These are phyloP conservation scores for Pyrrhia umbra DNA, from an alignment of 2,888 invertebrate species.

Conservation along the genomic window DNA sequence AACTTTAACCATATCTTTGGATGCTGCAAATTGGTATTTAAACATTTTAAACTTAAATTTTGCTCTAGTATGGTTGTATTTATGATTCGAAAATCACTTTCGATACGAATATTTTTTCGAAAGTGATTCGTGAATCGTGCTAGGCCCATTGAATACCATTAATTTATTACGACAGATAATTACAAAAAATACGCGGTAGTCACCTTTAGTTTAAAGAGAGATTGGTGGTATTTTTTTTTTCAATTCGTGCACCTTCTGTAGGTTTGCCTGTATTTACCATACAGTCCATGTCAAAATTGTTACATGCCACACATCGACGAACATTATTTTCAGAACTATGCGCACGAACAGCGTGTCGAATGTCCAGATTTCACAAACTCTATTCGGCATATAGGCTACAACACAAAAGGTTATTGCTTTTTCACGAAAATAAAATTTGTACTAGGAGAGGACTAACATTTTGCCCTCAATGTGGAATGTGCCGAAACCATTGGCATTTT, in stretches of 20 bases:
- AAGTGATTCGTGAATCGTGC: too few relatives aligned
- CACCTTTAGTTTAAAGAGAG: background rate
- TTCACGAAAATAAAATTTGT: constrained; percentile 11
- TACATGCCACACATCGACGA: background rate
- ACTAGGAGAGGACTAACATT: constrained; percentile 6
- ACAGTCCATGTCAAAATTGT: background rate
- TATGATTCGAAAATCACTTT: too few relatives aligned
- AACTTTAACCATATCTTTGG: too few relatives aligned
- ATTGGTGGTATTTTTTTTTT: too few relatives aligned
- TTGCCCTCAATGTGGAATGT: constrained; percentile 9
- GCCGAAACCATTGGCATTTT: constrained; percentile 34
- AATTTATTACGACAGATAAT: too few relatives aligned
- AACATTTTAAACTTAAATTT: too few relatives aligned
- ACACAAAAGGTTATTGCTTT: constrained; percentile 14
- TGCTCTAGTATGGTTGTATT: too few relatives aligned
- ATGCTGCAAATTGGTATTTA: too few relatives aligned
- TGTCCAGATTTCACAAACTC: constrained; percentile 8
- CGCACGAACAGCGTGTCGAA: constrained; percentile 11
- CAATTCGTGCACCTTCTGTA: background rate
- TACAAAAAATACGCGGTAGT: background rate
- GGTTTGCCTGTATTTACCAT: background rate
- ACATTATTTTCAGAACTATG: constrained; percentile 3
- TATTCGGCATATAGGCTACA: constrained; percentile 19
- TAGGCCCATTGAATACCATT: too few relatives aligned
- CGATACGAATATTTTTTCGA: too few relatives aligned